phyloP scores from a whole-genome alignment of 2,888 invertebrate genomes.

The Sesia apiformis region DNA sequence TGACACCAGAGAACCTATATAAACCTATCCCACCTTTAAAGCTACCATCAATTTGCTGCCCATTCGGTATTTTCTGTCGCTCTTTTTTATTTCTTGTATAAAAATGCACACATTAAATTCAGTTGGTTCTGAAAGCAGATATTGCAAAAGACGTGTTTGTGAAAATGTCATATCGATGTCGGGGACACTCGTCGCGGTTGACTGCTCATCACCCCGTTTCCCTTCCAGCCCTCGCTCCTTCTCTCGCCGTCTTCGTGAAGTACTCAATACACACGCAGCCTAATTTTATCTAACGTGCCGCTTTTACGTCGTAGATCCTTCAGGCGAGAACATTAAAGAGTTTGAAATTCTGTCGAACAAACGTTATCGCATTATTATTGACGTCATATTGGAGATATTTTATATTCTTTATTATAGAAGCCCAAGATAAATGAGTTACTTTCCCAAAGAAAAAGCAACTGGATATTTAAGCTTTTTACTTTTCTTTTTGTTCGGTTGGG shows the following conservation, averaged over 20 bases:
- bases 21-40: no score
- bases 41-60: no score
- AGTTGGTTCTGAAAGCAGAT: background rate
- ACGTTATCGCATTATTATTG: background rate
- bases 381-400: background rate
- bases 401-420: no score
- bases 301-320: background rate
- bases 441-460: no score
- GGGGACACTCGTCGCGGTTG: conserved; percentile 16
- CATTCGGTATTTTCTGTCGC: no score
- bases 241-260: background rate
- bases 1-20: no score
- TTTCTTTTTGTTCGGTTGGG: no score
- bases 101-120: background rate
- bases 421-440: no score
- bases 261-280: background rate
- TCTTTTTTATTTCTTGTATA: no score
- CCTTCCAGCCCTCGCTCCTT: background rate
- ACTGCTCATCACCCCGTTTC: conserved; percentile 13
- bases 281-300: background rate
- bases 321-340: background rate
- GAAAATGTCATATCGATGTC: conserved; percentile 21
- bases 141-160: conserved; percentile 12
- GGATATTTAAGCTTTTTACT: no score
- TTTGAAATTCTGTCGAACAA: background rate